A percentile compares a stretch with the other conserved stretches of the same genome.
phyloP scores from a whole-genome alignment of 2,113 vertebrate genomes.

The Sphyrna mokarran region DNA sequence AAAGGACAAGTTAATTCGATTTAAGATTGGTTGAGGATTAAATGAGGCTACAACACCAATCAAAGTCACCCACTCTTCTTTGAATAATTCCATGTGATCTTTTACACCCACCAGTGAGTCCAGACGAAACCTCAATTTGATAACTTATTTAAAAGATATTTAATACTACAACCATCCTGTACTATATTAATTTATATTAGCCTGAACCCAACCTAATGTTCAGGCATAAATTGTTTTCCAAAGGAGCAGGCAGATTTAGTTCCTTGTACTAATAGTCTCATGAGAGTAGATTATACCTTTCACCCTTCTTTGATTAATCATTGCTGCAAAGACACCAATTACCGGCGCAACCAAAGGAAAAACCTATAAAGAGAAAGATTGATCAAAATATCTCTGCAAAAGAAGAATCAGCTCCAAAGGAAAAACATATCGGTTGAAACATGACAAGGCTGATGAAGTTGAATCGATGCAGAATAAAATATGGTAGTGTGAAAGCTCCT shows the following conservation, averaged over 20 bases:
- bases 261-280: constrained; percentile 27
- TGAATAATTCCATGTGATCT: background rate
- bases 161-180: background rate
- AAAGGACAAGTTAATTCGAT: background rate
- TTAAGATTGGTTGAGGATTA: background rate
- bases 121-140: background rate
- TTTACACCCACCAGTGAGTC: background rate
- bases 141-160: background rate
- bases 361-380: constrained; percentile 15
- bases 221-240: background rate
- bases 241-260: constrained; percentile 16
- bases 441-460: background rate
- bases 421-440: background rate
- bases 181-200: background rate
- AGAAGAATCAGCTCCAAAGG: background rate
- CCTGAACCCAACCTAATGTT: background rate
- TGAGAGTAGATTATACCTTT: constrained; percentile 33
- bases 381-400: background rate
- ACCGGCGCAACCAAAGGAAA: background rate
- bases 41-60: background rate
- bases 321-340: constrained; percentile 9
- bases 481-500: no score
- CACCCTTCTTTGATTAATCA: constrained; percentile 33
- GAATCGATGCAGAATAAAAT: background rate
- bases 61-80: background rate